Percentiles rank a stretch among this genome's conserved stretches.
Conservation (phyloP, 2,888 invertebrate species). For the Aporophyla nigra region DNA sequence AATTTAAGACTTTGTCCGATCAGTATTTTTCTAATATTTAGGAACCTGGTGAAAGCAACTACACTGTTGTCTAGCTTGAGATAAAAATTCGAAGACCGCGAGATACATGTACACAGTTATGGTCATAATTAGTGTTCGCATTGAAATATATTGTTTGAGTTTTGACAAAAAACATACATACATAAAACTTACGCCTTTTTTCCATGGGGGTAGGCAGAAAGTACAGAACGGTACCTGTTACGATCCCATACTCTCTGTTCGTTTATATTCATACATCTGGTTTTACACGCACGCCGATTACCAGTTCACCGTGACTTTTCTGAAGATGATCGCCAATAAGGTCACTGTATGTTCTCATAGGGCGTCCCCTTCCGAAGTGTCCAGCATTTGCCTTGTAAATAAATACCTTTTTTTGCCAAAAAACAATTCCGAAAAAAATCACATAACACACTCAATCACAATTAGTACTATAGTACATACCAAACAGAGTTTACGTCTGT, state of each 20-base stretch:
- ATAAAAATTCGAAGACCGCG: background rate
- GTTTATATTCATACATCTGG: too few relatives aligned
- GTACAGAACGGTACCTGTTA: too few relatives aligned
- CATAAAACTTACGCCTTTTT: too few relatives aligned
- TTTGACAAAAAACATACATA: background rate
- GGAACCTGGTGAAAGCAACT: conserved; percentile 15
- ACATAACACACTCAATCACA: background rate
- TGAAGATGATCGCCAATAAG: too few relatives aligned
- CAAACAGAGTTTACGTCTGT: background rate
- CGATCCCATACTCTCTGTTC: too few relatives aligned
- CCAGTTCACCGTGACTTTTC: too few relatives aligned
- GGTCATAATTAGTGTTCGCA: background rate
- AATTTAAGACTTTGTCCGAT: conserved; percentile 16
- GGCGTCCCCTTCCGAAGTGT: too few relatives aligned
- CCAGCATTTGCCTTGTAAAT: too few relatives aligned
- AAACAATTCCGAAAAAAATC: background rate
- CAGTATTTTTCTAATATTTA: conserved; percentile 23
- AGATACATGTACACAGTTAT: background rate
- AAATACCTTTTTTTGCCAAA: too few relatives aligned
- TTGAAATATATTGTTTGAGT: background rate
- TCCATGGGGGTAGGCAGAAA: too few relatives aligned
- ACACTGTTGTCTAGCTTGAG: conserved; percentile 8
- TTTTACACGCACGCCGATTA: too few relatives aligned
- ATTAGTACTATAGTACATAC: background rate
- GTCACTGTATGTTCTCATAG: too few relatives aligned